Conservation (phyloP, 2,888 invertebrate species). For the Anoplius nigerrimus region DNA sequence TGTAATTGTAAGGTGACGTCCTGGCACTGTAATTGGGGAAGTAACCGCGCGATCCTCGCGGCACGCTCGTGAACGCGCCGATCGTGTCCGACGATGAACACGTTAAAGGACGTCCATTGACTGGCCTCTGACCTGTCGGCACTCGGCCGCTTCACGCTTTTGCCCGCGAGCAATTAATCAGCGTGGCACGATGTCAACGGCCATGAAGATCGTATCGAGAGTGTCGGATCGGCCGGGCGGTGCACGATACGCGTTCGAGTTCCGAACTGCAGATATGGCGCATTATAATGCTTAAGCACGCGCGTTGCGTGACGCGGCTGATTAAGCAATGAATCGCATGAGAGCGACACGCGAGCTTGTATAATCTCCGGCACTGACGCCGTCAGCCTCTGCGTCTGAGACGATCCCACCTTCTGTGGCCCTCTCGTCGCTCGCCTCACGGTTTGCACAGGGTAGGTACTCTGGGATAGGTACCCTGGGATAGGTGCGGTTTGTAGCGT, state of each 20-base stretch:
- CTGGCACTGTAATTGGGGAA: too few species aligned
- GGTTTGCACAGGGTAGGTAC: too few species aligned
- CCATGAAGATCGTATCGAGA: constrained; percentile 37
- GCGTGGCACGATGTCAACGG: constrained; percentile 16
- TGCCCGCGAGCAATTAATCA: constrained; percentile 39
- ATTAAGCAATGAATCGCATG: constrained; percentile 53
- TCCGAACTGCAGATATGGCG: constrained; percentile 16
- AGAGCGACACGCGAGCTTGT: constrained; percentile 33
- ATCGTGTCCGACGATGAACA: constrained; percentile 1
- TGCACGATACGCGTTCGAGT: constrained; percentile 13
- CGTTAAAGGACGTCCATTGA: neutral
- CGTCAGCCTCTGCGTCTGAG: too few species aligned
- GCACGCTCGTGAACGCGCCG: neutral
- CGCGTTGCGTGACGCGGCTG: constrained; percentile 39
- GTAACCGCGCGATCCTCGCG: too few species aligned
- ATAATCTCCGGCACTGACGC: too few species aligned
- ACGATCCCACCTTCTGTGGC: too few species aligned
- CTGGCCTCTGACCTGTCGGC: constrained; percentile 5
- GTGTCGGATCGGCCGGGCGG: constrained; percentile 28
- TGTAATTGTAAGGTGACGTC: too few species aligned
- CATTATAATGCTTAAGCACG: constrained; percentile 7
- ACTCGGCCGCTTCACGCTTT: constrained; percentile 13
- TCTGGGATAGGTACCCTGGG: too few species aligned
- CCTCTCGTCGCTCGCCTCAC: too few species aligned
- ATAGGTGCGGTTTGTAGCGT: too few species aligned